Evolutionary conservation across 1,140 invertebrate species (phyloP), one percentile per base, ranked within the genome.

Genomic region (Penaeus vannamei): DNA sequence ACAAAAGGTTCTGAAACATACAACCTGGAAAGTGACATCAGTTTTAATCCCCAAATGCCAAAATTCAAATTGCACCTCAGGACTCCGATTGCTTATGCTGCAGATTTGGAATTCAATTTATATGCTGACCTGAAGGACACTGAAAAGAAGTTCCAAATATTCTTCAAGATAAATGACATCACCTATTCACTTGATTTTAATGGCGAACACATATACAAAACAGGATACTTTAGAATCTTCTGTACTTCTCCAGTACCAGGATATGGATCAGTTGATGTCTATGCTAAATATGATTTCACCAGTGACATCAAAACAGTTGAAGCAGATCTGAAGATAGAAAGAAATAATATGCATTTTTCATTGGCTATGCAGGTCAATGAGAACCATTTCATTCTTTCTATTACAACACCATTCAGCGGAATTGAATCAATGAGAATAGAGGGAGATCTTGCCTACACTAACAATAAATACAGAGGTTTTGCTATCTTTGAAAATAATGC

Each of bases 261-360:
- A 60, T 81, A 42, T 46, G 8, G 17, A 22, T 32, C 79, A 17
- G 42, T 81, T 23, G 42, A 81, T n/a, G 20, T 81, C 26, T 26
- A 46, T 23, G 79, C 79, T 22, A 46, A 53, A 22, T 81, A 23
- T 60, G 79, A 81, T 81, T 81, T 81, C 23, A 81, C 79, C 20
- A 26, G 22, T 32, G 79, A 81, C 46, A 7, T 81, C n/a, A 81
- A 81, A 81, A 60, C 53, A 42, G 14, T 23, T 60, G 72, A 76
- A 7, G n/a, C 42, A 42, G 42, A 81, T 53, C 46, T 81, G 4
- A 53, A 53, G 20, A 81, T 60, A n/a, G 42, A 81, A 53, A 32
- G 32, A 22, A 46, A 60, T 7, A 42, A 32, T 5, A 46, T 36
- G 22, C 79, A 81, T 1, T 81, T 81, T 81, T 81, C 32, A 22